These are phyloP conservation scores for Heliconius congener DNA, from an alignment of 1,140 invertebrate genomes.

Conservation along the genomic window DNA sequence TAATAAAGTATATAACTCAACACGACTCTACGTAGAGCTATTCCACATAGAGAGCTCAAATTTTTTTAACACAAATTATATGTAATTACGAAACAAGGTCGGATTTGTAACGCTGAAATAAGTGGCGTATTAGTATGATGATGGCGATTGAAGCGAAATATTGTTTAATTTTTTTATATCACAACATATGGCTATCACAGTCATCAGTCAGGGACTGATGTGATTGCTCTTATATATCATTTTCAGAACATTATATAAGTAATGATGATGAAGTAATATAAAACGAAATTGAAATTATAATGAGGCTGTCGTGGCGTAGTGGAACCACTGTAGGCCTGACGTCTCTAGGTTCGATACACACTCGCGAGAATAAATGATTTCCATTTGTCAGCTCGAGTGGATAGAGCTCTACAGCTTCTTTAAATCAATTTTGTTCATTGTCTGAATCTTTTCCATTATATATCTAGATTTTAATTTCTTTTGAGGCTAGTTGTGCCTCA, in stretches of 20 bases:
- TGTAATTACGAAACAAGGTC: conserved; percentile 18
- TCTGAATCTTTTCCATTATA: no score
- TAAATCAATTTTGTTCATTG: no score
- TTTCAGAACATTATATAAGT: neutral
- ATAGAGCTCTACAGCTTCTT: no score
- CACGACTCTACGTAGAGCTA: neutral
- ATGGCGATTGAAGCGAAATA: conserved; percentile 11
- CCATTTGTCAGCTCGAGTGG: no score
- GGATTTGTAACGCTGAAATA: conserved; percentile 21
- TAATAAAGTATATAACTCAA: neutral
- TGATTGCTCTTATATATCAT: neutral
- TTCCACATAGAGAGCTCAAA: conserved; percentile 7
- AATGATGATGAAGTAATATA: neutral
- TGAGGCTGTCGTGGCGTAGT: no score
- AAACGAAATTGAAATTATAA: no score
- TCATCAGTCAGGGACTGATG: neutral
- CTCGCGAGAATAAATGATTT: no score
- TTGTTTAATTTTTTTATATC: conserved; percentile 2
- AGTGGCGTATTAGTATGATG: conserved; percentile 19
- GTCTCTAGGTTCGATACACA: no score
- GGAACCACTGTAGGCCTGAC: no score
- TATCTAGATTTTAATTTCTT: no score
- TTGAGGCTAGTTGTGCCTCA: no score
- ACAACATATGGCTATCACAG: conserved; percentile 8
- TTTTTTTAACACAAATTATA: conserved; percentile 24